Percentiles rank a stretch among this genome's conserved stretches.
phyloP scores from a whole-genome alignment of 1,140 invertebrate species.

The Platorchestia sp. region DNA sequence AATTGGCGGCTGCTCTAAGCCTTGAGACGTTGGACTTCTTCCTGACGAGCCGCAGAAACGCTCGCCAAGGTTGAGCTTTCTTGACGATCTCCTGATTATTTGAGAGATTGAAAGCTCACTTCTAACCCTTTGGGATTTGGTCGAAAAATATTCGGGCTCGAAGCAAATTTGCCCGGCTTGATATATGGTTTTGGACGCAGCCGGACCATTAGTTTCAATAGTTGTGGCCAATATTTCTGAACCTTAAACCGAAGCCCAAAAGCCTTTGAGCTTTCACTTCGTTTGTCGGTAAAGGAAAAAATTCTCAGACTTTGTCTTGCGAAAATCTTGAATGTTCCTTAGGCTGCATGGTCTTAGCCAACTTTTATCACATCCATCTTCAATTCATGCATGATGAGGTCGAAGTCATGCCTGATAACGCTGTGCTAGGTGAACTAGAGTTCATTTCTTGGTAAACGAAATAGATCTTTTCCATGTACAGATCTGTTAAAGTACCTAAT shows the following conservation, averaged over 20 bases:
- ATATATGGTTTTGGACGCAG: slow-evolving; percentile 27
- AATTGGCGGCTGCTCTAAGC: background rate
- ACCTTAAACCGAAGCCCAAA: slow-evolving; percentile 5
- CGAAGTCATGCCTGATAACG: background rate
- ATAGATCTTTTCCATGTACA: no score
- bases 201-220: slow-evolving; percentile 50
- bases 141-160: background rate
- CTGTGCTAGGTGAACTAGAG: no score
- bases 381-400: background rate
- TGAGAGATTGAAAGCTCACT: slow-evolving; percentile 1
- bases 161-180: slow-evolving; percentile 38
- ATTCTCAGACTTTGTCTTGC: background rate
- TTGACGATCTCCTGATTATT: slow-evolving; percentile 27
- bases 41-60: background rate
- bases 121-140: background rate
- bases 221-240: slow-evolving; percentile 36
- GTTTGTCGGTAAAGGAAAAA: background rate
- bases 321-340: background rate
- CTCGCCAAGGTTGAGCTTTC: background rate
- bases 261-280: background rate
- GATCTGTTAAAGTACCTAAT: no score
- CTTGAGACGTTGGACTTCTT: background rate
- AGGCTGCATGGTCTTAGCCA: background rate
- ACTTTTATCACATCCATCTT: background rate
- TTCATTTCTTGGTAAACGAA: no score